These are phyloP conservation scores for Aricia artaxerxes DNA, from an alignment of 2,888 invertebrate species.

Conservation along the genomic window DNA sequence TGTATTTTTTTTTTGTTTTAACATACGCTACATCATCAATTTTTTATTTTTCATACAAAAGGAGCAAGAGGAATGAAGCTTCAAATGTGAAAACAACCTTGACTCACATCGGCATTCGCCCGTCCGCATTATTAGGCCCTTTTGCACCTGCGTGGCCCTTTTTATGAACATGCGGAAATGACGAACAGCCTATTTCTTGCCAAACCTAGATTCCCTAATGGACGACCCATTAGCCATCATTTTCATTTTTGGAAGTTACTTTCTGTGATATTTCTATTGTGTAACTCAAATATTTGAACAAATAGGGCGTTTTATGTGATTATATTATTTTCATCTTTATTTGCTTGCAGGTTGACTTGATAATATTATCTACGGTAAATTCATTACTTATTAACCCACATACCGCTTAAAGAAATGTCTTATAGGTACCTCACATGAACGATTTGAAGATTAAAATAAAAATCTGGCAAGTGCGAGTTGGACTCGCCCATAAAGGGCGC, in stretches of 20 bases:
- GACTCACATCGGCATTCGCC: slow-evolving; percentile 40
- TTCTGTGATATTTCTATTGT: background rate
- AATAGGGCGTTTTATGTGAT: no score
- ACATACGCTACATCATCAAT: no score
- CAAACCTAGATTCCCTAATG: slow-evolving; percentile 26
- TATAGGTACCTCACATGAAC: no score
- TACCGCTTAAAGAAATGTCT: no score
- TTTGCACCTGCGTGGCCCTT: slow-evolving; percentile 40
- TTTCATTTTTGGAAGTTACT: background rate
- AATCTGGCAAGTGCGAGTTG: no score
- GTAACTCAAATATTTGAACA: background rate
- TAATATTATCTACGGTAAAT: no score
- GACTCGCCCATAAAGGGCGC: no score
- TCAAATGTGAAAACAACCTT: slow-evolving; percentile 39
- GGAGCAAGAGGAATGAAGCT: slow-evolving; percentile 35
- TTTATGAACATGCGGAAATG: slow-evolving; percentile 41
- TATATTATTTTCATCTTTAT: no score
- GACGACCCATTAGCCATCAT: slow-evolving; percentile 21
- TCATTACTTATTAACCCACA: no score
- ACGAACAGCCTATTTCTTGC: slow-evolving; percentile 38
- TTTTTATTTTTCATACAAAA: background rate
- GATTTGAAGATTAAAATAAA: no score
- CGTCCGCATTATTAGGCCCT: slow-evolving; percentile 42
- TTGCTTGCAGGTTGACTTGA: no score
- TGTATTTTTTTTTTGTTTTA: background rate